Conservation (phyloP, 92 coral and sea anemone genomes). For the Epizoanthus stellaris region DNA sequence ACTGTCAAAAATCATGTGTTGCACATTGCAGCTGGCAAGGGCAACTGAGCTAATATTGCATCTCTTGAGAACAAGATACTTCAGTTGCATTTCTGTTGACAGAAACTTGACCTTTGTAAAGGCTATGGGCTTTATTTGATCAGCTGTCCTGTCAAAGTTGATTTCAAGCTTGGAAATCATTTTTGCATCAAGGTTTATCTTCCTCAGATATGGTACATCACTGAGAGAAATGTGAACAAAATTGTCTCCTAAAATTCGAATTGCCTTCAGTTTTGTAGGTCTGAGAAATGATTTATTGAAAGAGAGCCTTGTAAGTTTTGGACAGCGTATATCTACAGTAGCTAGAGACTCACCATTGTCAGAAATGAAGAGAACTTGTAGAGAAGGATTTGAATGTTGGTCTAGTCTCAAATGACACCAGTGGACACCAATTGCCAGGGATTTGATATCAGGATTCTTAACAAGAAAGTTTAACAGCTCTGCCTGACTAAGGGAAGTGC, state of each 20-base stretch:
- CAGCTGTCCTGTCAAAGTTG: conserved; percentile 77
- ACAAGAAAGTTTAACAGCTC: conserved; percentile 75
- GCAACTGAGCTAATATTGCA: conserved; percentile 70
- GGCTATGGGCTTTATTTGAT: conserved; percentile 72
- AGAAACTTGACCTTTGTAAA: conserved; percentile 70
- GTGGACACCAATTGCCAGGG: conserved; percentile 64
- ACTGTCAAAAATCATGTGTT: conserved; percentile 65
- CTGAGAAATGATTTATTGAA: conserved; percentile 71
- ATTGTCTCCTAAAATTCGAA: conserved; percentile 51
- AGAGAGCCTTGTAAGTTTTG: conserved; percentile 63
- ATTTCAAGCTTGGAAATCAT: conserved; percentile 58
- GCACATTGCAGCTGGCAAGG: conserved; percentile 54
- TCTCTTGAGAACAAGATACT: conserved; percentile 59
- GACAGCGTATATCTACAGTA: conserved; percentile 76
- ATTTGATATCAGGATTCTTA: conserved; percentile 80
- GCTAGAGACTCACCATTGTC: conserved; percentile 75
- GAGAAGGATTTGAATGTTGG: conserved; percentile 78
- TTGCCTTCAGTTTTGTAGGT: conserved; percentile 66
- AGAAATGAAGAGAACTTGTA: conserved; percentile 58
- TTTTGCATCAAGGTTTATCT: conserved; percentile 56
- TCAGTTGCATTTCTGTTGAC: conserved; percentile 28
- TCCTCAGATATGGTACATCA: conserved; percentile 76
- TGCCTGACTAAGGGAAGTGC: conserved; percentile 66
- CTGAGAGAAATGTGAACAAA: conserved; percentile 48
- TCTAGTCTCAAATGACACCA: conserved; percentile 75